A percentile compares a stretch with the other conserved stretches of the same genome.
These are phyloP conservation scores for Thera britannica DNA, from an alignment of 2,888 invertebrate genomes.

Conservation along the genomic window DNA sequence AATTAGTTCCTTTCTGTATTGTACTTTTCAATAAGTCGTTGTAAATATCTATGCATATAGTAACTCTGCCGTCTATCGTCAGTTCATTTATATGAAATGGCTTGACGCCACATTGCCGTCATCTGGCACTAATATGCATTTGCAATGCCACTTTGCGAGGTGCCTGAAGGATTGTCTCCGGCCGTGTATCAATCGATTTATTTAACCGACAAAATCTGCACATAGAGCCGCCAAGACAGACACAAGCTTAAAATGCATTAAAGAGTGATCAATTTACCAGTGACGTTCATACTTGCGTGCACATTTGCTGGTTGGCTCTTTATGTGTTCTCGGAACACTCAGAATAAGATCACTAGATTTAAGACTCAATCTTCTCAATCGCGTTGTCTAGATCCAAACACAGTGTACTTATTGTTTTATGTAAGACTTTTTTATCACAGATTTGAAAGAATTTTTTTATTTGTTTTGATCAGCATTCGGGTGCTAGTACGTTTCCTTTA, in stretches of 20 bases:
- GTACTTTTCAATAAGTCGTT: too few species aligned
- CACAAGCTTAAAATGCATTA: not conserved
- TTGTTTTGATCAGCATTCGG: slow-evolving; percentile 25
- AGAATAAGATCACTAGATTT: slow-evolving; percentile 60
- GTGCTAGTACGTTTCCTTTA: slow-evolving; percentile 12
- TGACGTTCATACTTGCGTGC: not conserved
- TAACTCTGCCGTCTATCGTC: slow-evolving; percentile 17
- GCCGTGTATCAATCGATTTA: not conserved
- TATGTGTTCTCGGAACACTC: slow-evolving; percentile 55
- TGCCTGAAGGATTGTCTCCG: not conserved
- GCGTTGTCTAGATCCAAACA: slow-evolving; percentile 46
- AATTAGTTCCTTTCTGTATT: not conserved
- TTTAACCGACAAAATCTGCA: not conserved
- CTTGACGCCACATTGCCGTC: slow-evolving; percentile 13
- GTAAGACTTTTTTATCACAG: slow-evolving; percentile 48
- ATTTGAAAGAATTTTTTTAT: slow-evolving; percentile 26
- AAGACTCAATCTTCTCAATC: slow-evolving; percentile 53
- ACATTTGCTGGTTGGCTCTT: slow-evolving; percentile 7
- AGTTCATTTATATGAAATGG: slow-evolving; percentile 8
- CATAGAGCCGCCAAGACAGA: not conserved
- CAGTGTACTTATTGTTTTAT: slow-evolving; percentile 40
- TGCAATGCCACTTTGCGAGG: not conserved
- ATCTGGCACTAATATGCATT: slow-evolving; percentile 15
- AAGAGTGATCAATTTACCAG: not conserved
- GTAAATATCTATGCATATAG: slow-evolving; percentile 1